phyloP scores from a whole-genome alignment of 2,888 invertebrate species.

The Biston stratarius region DNA sequence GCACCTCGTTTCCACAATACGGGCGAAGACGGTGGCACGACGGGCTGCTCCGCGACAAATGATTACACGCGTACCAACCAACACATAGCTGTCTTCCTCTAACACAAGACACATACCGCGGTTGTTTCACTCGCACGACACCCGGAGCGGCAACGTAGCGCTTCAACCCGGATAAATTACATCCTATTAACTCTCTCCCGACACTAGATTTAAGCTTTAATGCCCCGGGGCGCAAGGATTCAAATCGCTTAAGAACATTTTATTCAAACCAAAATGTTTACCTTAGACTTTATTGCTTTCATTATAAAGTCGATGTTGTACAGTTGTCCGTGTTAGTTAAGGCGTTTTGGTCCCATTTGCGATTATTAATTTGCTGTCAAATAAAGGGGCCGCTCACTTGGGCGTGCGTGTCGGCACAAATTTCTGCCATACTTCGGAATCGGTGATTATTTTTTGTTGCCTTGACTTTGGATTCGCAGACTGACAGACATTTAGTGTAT shows the following conservation, averaged over 20 bases:
- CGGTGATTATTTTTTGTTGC: slow-evolving; percentile 83
- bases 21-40: slow-evolving; percentile 62
- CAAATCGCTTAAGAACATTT: slow-evolving; percentile 77
- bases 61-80: slow-evolving; percentile 70
- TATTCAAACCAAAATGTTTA: slow-evolving; percentile 68
- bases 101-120: slow-evolving; percentile 34
- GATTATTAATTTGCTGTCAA: slow-evolving; percentile 87
- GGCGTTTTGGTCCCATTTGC: slow-evolving; percentile 73
- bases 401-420: slow-evolving; percentile 86
- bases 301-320: slow-evolving; percentile 77
- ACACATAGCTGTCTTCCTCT: slow-evolving; percentile 70
- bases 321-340: slow-evolving; percentile 66
- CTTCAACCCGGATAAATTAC: slow-evolving; percentile 84
- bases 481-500: slow-evolving; percentile 76
- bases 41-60: slow-evolving; percentile 72
- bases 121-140: slow-evolving; percentile 71
- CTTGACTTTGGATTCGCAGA: slow-evolving; percentile 80
- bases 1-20: slow-evolving; percentile 77
- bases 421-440: slow-evolving; percentile 86
- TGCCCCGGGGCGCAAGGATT: slow-evolving; percentile 77
- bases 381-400: slow-evolving; percentile 86
- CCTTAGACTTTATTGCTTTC: slow-evolving; percentile 72
- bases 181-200: slow-evolving; percentile 83
- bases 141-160: slow-evolving; percentile 82
- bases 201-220: slow-evolving; percentile 84